phyloP scores from a whole-genome alignment of 1,140 invertebrate genomes.

The Sinonovacula constricta region DNA sequence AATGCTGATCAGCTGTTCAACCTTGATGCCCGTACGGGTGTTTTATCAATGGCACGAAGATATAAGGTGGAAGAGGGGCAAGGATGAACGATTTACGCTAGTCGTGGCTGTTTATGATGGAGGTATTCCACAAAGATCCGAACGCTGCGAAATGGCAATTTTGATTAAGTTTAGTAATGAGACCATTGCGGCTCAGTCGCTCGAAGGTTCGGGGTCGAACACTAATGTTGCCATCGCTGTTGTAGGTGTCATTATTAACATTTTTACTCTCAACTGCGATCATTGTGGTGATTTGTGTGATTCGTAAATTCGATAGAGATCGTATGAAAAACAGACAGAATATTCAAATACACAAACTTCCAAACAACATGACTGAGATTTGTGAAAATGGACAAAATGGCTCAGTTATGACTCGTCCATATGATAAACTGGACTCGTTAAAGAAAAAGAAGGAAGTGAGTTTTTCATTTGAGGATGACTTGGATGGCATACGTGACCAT shows the following conservation, averaged over 20 bases:
- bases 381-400: constrained; percentile 40
- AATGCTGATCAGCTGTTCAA: constrained; percentile 87
- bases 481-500: constrained; percentile 49
- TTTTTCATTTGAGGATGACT: constrained; percentile 62
- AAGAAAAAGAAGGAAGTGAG: constrained; percentile 66
- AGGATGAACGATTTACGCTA: constrained; percentile 56
- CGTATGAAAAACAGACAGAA: constrained; percentile 26
- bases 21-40: constrained; percentile 58
- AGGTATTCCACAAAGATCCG: constrained; percentile 55
- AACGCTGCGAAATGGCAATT: constrained; percentile 54
- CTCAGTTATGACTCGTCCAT: constrained; percentile 19
- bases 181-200: constrained; percentile 42
- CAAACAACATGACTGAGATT: constrained; percentile 48
- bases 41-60: constrained; percentile 52
- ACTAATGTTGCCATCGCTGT: constrained; percentile 67
- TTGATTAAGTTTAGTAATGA: constrained; percentile 64
- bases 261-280: constrained; percentile 64
- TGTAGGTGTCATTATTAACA: constrained; percentile 66
- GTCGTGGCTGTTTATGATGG: constrained; percentile 63
- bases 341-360: constrained; percentile 48
- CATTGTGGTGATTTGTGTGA: constrained; percentile 63
- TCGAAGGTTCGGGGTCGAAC: constrained; percentile 40
- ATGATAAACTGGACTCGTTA: constrained; percentile 40
- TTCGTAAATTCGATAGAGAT: constrained; percentile 56
- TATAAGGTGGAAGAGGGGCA: constrained; percentile 36